Percentiles rank a stretch among this genome's conserved stretches.
phyloP scores from a whole-genome alignment of 2,888 invertebrate genomes.

The Litoditis marina region DNA sequence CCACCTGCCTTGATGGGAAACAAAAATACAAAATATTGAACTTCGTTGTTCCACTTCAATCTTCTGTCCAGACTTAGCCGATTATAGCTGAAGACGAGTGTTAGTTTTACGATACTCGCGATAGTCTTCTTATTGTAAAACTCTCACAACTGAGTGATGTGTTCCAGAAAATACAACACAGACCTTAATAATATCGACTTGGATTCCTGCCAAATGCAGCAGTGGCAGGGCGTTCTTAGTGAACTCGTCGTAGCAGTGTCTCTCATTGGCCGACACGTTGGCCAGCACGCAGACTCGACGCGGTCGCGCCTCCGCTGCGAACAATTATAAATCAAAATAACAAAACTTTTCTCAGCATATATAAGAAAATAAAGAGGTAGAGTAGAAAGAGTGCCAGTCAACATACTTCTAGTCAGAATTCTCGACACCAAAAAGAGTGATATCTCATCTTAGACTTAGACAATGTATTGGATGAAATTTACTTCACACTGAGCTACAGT shows the following conservation, averaged over 20 bases:
- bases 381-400: not conserved
- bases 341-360: too few species aligned
- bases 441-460: not conserved
- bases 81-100: not conserved
- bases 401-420: not conserved
- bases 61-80: not conserved
- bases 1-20: too few species aligned
- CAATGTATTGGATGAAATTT: too few species aligned
- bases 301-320: constrained; percentile 44
- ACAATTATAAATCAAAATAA: not conserved
- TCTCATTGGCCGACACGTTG: constrained; percentile 50
- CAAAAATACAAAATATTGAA: too few species aligned
- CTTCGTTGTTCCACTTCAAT: too few species aligned
- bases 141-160: constrained; percentile 4
- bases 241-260: constrained; percentile 49
- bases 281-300: constrained; percentile 51
- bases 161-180: not conserved
- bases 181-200: constrained; percentile 44
- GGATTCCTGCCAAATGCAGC: constrained; percentile 57
- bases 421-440: not conserved
- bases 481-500: too few species aligned
- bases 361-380: not conserved
- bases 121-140: constrained; percentile 3
- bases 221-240: constrained; percentile 55
- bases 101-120: not conserved